Evolutionary conservation across 37 sponge, comb jelly and placozoan genomes (phyloP).

Genomic region (Agelas oroides): DNA sequence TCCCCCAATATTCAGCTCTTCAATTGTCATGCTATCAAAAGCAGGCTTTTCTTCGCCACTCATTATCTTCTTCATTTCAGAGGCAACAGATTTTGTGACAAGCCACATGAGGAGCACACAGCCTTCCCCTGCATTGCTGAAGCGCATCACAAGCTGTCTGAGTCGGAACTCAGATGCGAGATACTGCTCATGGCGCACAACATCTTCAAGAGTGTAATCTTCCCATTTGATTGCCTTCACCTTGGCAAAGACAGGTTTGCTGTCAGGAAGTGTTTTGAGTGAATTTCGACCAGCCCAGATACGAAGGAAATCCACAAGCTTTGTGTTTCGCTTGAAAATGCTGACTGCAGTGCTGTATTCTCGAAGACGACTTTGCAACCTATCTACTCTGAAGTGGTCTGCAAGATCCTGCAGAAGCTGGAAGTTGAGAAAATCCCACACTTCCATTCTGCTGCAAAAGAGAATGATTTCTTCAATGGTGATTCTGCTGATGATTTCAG

Average conservation of each 20-base stretch:
- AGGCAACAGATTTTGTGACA: not conserved
- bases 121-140: not conserved
- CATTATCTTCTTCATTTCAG: not conserved
- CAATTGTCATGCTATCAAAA: too few species aligned
- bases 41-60: too few species aligned
- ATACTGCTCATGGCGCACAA: not conserved
- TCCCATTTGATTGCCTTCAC: too few species aligned
- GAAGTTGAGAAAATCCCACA: conserved; percentile 8
- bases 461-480: not conserved
- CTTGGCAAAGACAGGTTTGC: too few species aligned
- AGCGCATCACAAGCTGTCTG: not conserved
- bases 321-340: too few species aligned
- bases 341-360: not conserved
- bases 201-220: not conserved
- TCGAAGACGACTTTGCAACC: not conserved
- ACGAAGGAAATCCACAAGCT: too few species aligned
- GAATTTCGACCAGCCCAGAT: too few species aligned
- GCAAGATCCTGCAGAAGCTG: not conserved
- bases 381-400: not conserved
- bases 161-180: not conserved
- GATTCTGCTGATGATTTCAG: not conserved
- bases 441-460: not conserved
- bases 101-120: conserved; percentile 2
- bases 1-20: too few species aligned
- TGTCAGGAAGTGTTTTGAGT: too few species aligned